Percentiles rank a stretch among this genome's conserved stretches.
phyloP scores from a whole-genome alignment of 2,888 invertebrate species.

The Fragum whitleyi region DNA sequence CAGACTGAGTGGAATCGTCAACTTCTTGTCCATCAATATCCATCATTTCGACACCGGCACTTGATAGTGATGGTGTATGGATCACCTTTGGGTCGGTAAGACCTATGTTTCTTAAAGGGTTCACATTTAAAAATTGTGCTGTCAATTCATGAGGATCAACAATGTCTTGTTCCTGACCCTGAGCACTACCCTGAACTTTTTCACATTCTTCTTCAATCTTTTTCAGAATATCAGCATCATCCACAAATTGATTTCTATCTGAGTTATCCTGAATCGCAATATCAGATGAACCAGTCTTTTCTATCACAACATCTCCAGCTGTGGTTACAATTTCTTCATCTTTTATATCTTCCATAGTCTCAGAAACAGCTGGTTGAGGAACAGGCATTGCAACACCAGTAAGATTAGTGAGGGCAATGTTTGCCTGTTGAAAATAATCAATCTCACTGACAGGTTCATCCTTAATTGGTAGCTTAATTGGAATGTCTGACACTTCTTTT shows the following conservation, averaged over 20 bases:
- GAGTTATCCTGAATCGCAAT: neutral
- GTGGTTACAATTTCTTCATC: slow-evolving; percentile 50
- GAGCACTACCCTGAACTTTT: slow-evolving; percentile 82
- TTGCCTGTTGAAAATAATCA: slow-evolving; percentile 92
- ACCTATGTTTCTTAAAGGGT: neutral
- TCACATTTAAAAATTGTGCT: neutral
- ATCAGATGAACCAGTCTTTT: neutral
- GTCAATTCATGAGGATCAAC: slow-evolving; percentile 24
- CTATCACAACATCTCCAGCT: slow-evolving; percentile 11
- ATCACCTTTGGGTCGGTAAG: too few relatives aligned
- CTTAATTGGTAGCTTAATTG: slow-evolving; percentile 43
- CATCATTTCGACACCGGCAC: too few relatives aligned
- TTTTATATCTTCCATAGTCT: slow-evolving; percentile 35
- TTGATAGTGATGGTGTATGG: too few relatives aligned
- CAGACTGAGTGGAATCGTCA: neutral
- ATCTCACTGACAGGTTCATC: slow-evolving; percentile 38
- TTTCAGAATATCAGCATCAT: slow-evolving; percentile 70
- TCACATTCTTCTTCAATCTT: slow-evolving; percentile 87
- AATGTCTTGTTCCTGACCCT: slow-evolving; percentile 41
- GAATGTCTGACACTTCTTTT: slow-evolving; percentile 47
- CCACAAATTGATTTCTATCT: slow-evolving; percentile 22
- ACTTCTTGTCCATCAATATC: neutral
- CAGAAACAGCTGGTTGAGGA: neutral
- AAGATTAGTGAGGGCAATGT: slow-evolving; percentile 94
- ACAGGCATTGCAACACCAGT: slow-evolving; percentile 91